Percentiles rank a stretch among this genome's conserved stretches.
Conservation (phyloP, 2,888 invertebrate genomes). For the Capitulum mitella region DNA sequence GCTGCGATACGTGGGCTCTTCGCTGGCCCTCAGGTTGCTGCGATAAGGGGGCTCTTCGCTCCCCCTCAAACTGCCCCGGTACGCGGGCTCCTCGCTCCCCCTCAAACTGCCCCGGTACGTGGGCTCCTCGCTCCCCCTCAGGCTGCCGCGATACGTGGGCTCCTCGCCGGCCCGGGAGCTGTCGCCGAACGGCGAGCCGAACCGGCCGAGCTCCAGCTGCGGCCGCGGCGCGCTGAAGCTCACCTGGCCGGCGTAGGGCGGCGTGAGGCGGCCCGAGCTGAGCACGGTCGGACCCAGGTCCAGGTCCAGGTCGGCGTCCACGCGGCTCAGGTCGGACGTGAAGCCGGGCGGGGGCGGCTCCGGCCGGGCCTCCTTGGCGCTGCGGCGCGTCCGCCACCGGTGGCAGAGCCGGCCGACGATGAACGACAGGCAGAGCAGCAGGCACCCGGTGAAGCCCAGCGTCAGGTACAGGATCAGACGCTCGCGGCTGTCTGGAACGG, state of each 20-base stretch:
- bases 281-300: neutral
- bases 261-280: neutral
- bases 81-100: neutral
- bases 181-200: neutral
- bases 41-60: no score
- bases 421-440: neutral
- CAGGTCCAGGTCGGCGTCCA: neutral
- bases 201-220: neutral
- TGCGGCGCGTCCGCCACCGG: neutral
- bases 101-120: neutral
- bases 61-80: neutral
- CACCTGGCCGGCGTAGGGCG: neutral
- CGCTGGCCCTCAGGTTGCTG: no score
- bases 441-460: slow-evolving; percentile 48
- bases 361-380: neutral
- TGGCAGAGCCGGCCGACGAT: neutral
- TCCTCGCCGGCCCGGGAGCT: neutral
- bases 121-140: no score
- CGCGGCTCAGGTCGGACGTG: neutral
- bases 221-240: neutral
- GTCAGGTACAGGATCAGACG: slow-evolving; percentile 76
- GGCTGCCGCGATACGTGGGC: neutral
- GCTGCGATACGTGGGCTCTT: no score
- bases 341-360: neutral
- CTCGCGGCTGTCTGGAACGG: slow-evolving; percentile 71